Evolutionary conservation across 2,797 vertebrate species (phyloP).

Genomic region (Malacoraja senta): DNA sequence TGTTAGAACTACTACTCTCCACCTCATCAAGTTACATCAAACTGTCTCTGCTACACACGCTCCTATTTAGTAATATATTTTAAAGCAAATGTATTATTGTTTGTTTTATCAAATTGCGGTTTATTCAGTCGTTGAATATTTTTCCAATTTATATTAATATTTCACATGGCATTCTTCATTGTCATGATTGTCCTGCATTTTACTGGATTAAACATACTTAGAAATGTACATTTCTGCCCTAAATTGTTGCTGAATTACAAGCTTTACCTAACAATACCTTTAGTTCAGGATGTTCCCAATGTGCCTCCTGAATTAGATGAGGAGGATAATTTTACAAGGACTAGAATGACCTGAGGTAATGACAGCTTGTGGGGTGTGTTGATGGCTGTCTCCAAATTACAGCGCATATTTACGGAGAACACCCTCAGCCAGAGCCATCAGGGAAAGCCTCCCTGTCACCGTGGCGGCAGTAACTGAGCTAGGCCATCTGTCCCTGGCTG

Average conservation of each 20-base stretch:
- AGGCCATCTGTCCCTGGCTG: constrained; percentile 4
- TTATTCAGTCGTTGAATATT: not conserved
- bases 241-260: not conserved
- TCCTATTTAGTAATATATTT: too few relatives aligned
- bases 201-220: not conserved
- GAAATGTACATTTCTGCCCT: not conserved
- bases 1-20: too few relatives aligned
- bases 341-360: not conserved
- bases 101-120: not conserved
- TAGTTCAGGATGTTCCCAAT: not conserved
- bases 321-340: not conserved
- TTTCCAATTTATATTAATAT: not conserved
- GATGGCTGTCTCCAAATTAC: not conserved
- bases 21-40: too few relatives aligned
- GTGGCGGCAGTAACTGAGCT: not conserved
- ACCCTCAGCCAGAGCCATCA: not conserved
- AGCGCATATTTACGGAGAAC: not conserved
- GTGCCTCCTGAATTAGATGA: not conserved
- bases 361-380: not conserved
- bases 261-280: not conserved
- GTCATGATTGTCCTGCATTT: not conserved
- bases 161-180: not conserved
- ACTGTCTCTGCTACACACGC: too few relatives aligned
- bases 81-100: too few relatives aligned
- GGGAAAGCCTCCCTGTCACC: not conserved